Conservation (phyloP, 2,888 invertebrate species). For the Fragum sueziense region DNA sequence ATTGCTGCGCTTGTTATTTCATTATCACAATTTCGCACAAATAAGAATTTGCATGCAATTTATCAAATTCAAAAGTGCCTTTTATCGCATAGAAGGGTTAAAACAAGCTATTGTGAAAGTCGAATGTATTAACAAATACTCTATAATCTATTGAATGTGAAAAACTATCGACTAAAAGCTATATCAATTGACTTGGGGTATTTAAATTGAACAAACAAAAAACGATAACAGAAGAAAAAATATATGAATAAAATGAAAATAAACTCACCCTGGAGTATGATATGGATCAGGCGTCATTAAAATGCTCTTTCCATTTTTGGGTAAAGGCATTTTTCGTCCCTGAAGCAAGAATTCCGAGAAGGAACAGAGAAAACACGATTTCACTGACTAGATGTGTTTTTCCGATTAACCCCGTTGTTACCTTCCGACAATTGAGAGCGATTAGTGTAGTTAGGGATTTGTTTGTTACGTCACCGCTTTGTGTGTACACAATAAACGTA, state of each 20-base stretch:
- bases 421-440: conserved; percentile 25
- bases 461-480: conserved; percentile 66
- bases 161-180: conserved; percentile 5
- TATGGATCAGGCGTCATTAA: conserved; percentile 77
- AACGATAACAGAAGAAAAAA: conserved; percentile 2
- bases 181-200: conserved; percentile 5
- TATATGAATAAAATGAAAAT: not conserved
- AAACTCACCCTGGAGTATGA: conserved; percentile 76
- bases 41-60: no score
- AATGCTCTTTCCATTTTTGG: conserved; percentile 70
- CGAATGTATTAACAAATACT: conserved; percentile 9
- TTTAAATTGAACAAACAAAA: conserved; percentile 6
- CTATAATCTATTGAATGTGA: not conserved
- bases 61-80: not conserved
- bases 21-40: no score
- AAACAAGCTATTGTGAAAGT: not conserved
- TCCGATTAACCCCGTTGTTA: conserved; percentile 8
- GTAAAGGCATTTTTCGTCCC: conserved; percentile 62
- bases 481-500: conserved; percentile 35
- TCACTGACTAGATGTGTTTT: not conserved
- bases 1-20: no score
- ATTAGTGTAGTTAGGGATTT: conserved; percentile 69
- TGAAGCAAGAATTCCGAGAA: not conserved
- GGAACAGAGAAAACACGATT: not conserved
- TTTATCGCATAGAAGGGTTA: not conserved